phyloP scores from a whole-genome alignment of 2,797 vertebrate genomes.

The Pangasius larnaudii region DNA sequence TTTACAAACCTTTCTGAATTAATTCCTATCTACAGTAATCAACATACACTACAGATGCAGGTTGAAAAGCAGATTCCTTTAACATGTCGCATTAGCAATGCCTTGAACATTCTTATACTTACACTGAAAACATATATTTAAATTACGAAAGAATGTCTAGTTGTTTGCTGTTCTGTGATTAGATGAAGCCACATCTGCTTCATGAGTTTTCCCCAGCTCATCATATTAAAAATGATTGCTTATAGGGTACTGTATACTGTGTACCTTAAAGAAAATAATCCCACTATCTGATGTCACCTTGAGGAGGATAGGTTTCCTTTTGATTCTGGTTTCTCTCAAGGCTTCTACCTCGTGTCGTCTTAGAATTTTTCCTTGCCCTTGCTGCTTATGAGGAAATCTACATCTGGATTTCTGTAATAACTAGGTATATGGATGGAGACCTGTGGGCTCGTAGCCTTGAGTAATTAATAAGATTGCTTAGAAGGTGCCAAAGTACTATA shows the following conservation, averaged over 20 bases:
- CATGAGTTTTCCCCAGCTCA: background rate
- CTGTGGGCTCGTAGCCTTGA: background rate
- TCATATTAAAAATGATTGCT: too few relatives aligned
- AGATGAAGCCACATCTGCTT: background rate
- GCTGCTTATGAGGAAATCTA: background rate
- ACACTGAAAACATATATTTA: background rate
- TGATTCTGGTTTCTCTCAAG: background rate
- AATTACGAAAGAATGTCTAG: background rate
- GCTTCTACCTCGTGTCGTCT: background rate
- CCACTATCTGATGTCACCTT: background rate
- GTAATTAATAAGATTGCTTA: background rate
- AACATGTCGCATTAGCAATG: too few relatives aligned
- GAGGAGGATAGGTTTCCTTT: background rate
- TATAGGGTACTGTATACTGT: background rate
- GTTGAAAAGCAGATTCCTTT: too few relatives aligned
- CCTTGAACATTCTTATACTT: too few relatives aligned
- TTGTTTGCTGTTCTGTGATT: background rate
- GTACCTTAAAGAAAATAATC: background rate
- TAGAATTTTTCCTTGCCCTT: background rate
- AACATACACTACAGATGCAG: too few relatives aligned
- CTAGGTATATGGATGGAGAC: background rate
- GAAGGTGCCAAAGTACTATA: background rate
- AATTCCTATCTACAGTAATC: too few relatives aligned
- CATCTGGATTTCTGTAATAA: background rate
- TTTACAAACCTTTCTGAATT: too few relatives aligned